Evolutionary conservation across 2,888 invertebrate species (phyloP), one percentile per base, ranked within the genome.

Genomic region (Mechanitis mazaeus): DNA sequence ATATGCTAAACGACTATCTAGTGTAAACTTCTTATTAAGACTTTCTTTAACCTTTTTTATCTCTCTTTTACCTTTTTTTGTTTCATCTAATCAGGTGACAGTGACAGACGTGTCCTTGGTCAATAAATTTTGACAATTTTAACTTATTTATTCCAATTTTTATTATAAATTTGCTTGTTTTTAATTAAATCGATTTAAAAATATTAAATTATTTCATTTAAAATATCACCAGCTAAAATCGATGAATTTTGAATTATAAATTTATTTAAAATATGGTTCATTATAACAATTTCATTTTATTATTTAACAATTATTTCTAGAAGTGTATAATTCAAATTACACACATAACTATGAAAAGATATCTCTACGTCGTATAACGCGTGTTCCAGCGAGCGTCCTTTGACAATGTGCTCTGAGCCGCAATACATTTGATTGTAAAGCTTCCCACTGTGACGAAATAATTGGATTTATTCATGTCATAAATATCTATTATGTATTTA

Each of bases 1-100:
- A 76, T 75, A 78, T 77, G 86, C 85, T 87, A 85, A 87, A 81
- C 75, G 75, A 71, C 74, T 77, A 75, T 74, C 75, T 76, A 73
- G 68, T 72, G 73, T 76, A 72, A 74, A 78, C 75, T 72, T 33
- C 61, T 61, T 58, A 55, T 61, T 65, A 58, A 53, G 54, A n/a
- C 59, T 59, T 54, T 63, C 45, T 45, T 45, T 58, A 45, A 45
- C 28, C 46, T 57, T 58, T 64, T 33, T 60, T 58, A 60, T 54
- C 60, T 28, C 53, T 33, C 42, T 5, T 28, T 50, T 58, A 55
- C 38, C 56, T 53, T 61, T 58, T 61, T 58, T 54, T 45, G 56
- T 53, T 31, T 56, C 58, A 45, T 55, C 46, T 59, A 56, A 54
- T 58, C 55, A 50, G 7, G 3, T 50, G 31, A 50, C 20, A 20